A percentile compares a stretch with the other conserved stretches of the same genome.
phyloP scores from a whole-genome alignment of 64 coral and sea anemone genomes.

The Catalaphyllia jardinei region DNA sequence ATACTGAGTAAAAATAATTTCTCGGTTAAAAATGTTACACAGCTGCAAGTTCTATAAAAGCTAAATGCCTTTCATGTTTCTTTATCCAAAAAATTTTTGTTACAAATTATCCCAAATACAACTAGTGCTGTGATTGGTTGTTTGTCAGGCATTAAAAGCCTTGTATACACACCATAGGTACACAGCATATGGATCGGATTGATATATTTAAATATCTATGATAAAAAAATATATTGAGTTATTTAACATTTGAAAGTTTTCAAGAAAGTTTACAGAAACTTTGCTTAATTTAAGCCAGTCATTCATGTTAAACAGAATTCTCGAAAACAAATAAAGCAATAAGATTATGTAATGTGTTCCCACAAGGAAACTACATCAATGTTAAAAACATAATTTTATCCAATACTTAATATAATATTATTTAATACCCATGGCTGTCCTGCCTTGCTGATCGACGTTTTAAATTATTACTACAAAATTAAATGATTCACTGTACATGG shows the following conservation, averaged over 20 bases:
- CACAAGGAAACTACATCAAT: conserved; percentile 44
- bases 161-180: no score
- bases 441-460: conserved; percentile 13
- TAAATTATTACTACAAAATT: background rate
- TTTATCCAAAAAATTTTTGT: background rate
- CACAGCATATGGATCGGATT: no score
- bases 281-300: conserved; percentile 49
- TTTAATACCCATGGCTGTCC: conserved; percentile 20
- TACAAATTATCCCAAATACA: no score
- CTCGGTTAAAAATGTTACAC: background rate
- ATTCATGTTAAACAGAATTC: conserved; percentile 4
- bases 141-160: no score
- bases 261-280: background rate
- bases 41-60: background rate
- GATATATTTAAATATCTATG: background rate
- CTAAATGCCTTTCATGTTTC: background rate
- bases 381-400: conserved; percentile 48
- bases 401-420: conserved; percentile 13
- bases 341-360: conserved; percentile 15
- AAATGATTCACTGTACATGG: background rate
- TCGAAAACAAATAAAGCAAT: conserved; percentile 14
- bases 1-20: background rate
- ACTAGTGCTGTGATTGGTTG: no score
- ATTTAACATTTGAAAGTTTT: background rate
- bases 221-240: background rate